phyloP scores from a whole-genome alignment of 2,797 vertebrate genomes.

The Liparis tanakae region DNA sequence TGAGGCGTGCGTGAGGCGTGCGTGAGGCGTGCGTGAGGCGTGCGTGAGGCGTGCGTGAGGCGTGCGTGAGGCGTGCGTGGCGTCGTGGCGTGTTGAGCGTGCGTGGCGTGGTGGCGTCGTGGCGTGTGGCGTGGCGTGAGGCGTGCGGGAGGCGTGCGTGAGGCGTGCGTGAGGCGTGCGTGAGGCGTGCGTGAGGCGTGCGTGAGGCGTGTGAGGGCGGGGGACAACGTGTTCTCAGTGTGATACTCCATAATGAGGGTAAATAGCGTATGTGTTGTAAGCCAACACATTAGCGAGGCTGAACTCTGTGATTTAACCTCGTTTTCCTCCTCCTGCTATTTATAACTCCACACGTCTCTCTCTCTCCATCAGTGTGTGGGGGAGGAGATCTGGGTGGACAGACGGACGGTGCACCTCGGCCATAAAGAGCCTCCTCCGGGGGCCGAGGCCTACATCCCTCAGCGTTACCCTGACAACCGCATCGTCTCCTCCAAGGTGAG shows the following conservation, averaged over 20 bases:
- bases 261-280: conserved; percentile 11
- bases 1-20: no score
- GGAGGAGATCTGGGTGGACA: conserved; percentile 98
- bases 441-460: conserved; percentile 95
- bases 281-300: background rate
- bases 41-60: no score
- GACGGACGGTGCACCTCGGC: conserved; percentile 94
- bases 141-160: no score
- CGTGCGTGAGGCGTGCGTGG: no score
- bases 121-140: no score
- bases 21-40: no score
- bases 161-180: no score
- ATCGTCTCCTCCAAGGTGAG: conserved; percentile 98
- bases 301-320: conserved; percentile 33
- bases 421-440: conserved; percentile 93
- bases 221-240: background rate
- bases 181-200: no score
- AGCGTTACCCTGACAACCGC: conserved; percentile 96
- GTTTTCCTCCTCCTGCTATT: conserved; percentile 37
- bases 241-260: conserved; percentile 6
- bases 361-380: conserved; percentile 88
- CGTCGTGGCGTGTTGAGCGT: no score
- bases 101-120: no score
- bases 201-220: no score
- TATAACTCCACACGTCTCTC: conserved; percentile 45